These are phyloP conservation scores for Nemopilema nomurai DNA, from an alignment of 30 jellyfish, hydroid and myxozoan genomes.

Conservation along the genomic window DNA sequence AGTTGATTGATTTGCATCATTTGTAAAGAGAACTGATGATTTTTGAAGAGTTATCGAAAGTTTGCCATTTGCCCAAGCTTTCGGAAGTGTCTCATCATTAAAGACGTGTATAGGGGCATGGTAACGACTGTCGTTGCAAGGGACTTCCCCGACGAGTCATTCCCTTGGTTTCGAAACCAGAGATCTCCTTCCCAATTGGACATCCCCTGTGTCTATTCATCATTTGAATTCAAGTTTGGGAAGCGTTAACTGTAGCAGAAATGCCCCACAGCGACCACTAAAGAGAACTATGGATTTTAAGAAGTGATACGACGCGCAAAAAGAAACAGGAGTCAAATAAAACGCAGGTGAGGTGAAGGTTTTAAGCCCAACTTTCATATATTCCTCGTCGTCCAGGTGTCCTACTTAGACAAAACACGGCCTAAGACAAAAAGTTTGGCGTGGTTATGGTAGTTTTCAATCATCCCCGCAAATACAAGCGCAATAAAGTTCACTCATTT, in stretches of 20 bases:
- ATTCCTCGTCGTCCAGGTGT: too few relatives aligned
- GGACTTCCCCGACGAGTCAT: neutral
- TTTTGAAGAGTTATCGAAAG: too few relatives aligned
- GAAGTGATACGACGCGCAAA: neutral
- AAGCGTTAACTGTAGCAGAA: neutral
- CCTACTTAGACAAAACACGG: too few relatives aligned
- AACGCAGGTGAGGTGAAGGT: neutral
- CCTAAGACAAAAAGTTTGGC: too few relatives aligned
- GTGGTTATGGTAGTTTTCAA: too few relatives aligned
- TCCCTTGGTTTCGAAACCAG: slow-evolving; percentile 5
- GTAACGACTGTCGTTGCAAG: neutral
- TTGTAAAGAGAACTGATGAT: neutral
- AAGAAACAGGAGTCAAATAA: neutral
- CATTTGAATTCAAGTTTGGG: too few relatives aligned
- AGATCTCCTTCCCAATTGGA: neutral
- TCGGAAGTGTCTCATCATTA: too few relatives aligned
- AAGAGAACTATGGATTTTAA: neutral
- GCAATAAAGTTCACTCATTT: too few relatives aligned
- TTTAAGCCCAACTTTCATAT: too few relatives aligned
- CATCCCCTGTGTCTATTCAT: slow-evolving; percentile 1
- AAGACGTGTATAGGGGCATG: neutral
- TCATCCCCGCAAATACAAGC: too few relatives aligned
- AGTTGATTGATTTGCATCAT: too few relatives aligned
- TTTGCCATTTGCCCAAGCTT: too few relatives aligned
- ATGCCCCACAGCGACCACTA: neutral